Evolutionary conservation across 1,140 invertebrate species (phyloP).

Genomic region (Bacillus rossius): DNA sequence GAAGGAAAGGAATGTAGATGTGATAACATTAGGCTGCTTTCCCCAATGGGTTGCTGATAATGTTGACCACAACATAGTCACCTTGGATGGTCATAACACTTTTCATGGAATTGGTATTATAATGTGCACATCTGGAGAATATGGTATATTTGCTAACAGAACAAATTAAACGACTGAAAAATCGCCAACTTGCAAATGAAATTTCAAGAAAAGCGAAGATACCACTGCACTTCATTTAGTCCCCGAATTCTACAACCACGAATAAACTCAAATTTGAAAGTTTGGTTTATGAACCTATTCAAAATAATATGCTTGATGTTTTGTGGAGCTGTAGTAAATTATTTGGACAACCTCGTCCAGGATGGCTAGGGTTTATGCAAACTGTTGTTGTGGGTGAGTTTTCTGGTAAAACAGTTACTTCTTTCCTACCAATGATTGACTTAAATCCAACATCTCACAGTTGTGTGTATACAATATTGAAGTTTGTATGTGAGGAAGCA

Average conservation of each 20-base stretch:
- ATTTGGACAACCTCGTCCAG: slow-evolving; percentile 11
- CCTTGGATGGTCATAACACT: slow-evolving; percentile 36
- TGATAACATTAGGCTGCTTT: slow-evolving; percentile 13
- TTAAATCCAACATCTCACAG: too few species aligned
- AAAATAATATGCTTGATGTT: too few species aligned
- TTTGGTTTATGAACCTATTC: not conserved
- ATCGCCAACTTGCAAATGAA: not conserved
- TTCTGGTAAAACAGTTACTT: slow-evolving; percentile 18
- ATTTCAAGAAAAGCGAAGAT: not conserved
- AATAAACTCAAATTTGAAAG: not conserved
- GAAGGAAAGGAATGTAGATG: not conserved
- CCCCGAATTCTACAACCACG: too few species aligned
- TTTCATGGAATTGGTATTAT: slow-evolving; percentile 40
- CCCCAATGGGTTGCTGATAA: slow-evolving; percentile 39
- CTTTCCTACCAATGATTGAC: slow-evolving; percentile 21
- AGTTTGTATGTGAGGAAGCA: slow-evolving; percentile 12
- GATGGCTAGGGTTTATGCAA: slow-evolving; percentile 32
- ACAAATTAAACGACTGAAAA: not conserved
- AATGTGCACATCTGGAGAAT: not conserved
- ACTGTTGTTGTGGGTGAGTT: slow-evolving; percentile 19
- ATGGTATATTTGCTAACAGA: not conserved
- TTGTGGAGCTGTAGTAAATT: too few species aligned
- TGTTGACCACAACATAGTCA: slow-evolving; percentile 16
- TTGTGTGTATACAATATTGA: slow-evolving; percentile 23
- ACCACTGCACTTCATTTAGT: not conserved